phyloP scores from a whole-genome alignment of 1,140 invertebrate genomes.

The Brachionus rubens region DNA sequence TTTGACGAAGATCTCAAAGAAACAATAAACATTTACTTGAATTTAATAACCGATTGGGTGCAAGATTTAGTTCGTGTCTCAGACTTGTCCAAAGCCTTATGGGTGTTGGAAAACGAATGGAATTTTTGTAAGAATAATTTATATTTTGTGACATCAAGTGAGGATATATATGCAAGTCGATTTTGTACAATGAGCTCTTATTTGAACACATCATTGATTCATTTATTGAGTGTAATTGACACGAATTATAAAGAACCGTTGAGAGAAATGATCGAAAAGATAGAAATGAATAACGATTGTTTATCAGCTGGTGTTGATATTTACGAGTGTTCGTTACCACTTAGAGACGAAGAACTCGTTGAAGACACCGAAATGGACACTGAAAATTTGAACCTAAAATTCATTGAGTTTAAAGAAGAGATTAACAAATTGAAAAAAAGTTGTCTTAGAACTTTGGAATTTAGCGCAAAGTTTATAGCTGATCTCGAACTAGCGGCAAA shows the following conservation, averaged over 20 bases:
- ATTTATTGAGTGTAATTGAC: constrained; percentile 13
- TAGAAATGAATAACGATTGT: not conserved
- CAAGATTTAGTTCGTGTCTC: not conserved
- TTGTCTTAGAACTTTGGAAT: not conserved
- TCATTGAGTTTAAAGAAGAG: constrained; percentile 26
- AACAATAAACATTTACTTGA: constrained; percentile 28
- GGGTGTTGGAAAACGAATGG: constrained; percentile 32
- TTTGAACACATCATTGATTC: not conserved
- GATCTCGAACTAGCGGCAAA: constrained; percentile 41
- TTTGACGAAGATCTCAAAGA: constrained; percentile 32
- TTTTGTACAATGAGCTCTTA: constrained; percentile 1
- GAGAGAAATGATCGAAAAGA: not conserved
- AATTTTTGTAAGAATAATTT: constrained; percentile 45
- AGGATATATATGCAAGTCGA: constrained; percentile 35
- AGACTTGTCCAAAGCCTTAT: constrained; percentile 3
- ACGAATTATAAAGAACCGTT: constrained; percentile 23
- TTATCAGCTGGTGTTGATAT: not conserved
- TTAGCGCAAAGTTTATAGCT: not conserved
- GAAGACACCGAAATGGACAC: not conserved
- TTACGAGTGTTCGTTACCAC: not conserved
- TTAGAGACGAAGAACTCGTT: not conserved
- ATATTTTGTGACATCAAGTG: constrained; percentile 37
- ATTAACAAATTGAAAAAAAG: constrained; percentile 11
- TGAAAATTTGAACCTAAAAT: constrained; percentile 12
- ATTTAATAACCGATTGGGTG: constrained; percentile 30